Conservation (phyloP, 37 sponge, comb jelly and placozoan genomes). For the Haliclona indistincta region DNA sequence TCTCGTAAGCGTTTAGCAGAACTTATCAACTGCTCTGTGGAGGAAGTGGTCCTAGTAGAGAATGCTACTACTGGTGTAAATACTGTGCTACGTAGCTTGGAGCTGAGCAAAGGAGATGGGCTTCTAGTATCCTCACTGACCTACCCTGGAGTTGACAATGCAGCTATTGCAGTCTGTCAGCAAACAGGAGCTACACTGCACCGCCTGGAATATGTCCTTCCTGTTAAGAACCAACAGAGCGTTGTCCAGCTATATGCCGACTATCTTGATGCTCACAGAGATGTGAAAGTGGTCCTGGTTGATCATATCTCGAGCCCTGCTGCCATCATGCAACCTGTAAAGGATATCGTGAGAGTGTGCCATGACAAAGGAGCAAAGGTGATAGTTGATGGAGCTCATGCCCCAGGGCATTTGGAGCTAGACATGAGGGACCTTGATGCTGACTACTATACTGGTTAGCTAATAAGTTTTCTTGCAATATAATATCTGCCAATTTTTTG, state of each 20-base stretch:
- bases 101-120: conserved; percentile 13
- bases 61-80: conserved; percentile 55
- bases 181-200: conserved; percentile 22
- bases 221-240: conserved; percentile 13
- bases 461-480: not conserved
- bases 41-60: conserved; percentile 50
- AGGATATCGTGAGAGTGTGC: conserved; percentile 47
- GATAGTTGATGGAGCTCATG: conserved; percentile 72
- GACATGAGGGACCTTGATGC: conserved; percentile 39
- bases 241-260: conserved; percentile 37
- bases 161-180: conserved; percentile 31
- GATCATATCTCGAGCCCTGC: conserved; percentile 65
- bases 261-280: conserved; percentile 17
- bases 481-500: conserved; percentile 1
- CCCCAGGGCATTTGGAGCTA: conserved; percentile 62
- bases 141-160: conserved; percentile 29
- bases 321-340: conserved; percentile 60
- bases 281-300: conserved; percentile 40
- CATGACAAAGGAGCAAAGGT: conserved; percentile 31
- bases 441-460: conserved; percentile 58
- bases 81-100: conserved; percentile 24
- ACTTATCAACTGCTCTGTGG: conserved; percentile 13
- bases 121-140: conserved; percentile 37
- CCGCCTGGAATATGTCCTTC: conserved; percentile 10
- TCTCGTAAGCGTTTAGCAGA: conserved; percentile 10